Base-by-base conservation (phyloP, 2,888 invertebrate species). In the Scaeva pyrastri region DNA sequence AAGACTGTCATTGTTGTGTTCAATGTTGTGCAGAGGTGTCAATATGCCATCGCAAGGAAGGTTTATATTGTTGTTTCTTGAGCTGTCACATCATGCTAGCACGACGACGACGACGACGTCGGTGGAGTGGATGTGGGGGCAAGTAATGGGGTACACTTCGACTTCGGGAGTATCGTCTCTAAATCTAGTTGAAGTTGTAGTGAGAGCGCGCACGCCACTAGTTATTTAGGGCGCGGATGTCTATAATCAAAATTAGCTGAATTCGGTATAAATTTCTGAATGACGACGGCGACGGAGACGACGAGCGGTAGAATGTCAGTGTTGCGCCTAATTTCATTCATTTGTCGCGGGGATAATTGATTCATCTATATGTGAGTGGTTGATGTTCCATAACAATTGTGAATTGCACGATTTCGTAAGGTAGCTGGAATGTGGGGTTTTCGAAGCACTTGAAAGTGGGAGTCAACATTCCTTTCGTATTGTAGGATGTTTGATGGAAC, bases 1-100 rank as follows among this genome's bases (percentile, higher is more conserved):
- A 79, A 84, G 84, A 77, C 74, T 86, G 86, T 74, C 85, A 81
- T 81, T 76, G 80, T 81, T 76, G 80, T 77, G 76, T 76, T 60
- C 80, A 70, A 81, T 76, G 66, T 73, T 85, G 80, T 85, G 85
- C 86, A 86, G 86, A 86, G 86, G 86, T 82, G 86, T 82, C 82
- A 86, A 86, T 86, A 82, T 86, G 81, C 77, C 85, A 86, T 81
- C 56, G 81, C 62, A 56, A 55, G 75, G 75, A 80, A 72, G 81
- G 81, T 81, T 78, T 73, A 77, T 73, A 55, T 81, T 77, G 76
- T 77, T 86, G 74, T 68, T 45, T 64, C 76, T 43, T 50, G 43
- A 55, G 55, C 71, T 81, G 84, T 76, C 76, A 73, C 48, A 66
- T 60, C 39, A 58, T 8, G 36, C 16, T 56, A 64, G 31, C 62